These are phyloP conservation scores for Paramuricea clavata DNA, from an alignment of 92 coral and sea anemone species.

Conservation along the genomic window DNA sequence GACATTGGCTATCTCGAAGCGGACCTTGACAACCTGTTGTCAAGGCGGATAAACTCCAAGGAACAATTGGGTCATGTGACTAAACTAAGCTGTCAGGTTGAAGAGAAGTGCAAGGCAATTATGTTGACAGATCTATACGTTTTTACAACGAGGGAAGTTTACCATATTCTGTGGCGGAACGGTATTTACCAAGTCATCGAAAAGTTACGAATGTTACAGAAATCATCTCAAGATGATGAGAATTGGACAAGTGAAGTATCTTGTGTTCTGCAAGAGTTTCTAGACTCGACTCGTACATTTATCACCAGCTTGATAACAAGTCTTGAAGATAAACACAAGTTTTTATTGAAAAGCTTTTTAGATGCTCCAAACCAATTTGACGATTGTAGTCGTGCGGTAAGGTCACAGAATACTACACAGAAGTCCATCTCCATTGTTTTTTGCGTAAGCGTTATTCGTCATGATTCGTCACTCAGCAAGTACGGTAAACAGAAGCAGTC, in stretches of 20 bases:
- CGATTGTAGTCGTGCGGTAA: constrained; percentile 31
- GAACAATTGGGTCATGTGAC: neutral
- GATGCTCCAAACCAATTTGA: constrained; percentile 12
- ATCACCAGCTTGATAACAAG: constrained; percentile 5
- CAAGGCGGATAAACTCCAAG: constrained; percentile 4
- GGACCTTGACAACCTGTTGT: constrained; percentile 29
- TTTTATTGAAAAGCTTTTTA: constrained; percentile 16
- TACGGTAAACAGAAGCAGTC: too few species aligned
- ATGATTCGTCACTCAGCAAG: too few species aligned
- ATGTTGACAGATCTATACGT: constrained; percentile 83
- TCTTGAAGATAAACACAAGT: constrained; percentile 29
- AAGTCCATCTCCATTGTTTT: too few species aligned
- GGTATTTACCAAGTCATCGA: constrained; percentile 94
- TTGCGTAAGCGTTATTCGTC: too few species aligned
- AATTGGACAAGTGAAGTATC: neutral
- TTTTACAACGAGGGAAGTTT: constrained; percentile 81
- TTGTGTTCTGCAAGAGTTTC: constrained; percentile 73
- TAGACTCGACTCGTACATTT: constrained; percentile 26
- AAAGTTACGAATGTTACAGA: constrained; percentile 79
- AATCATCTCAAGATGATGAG: constrained; percentile 11
- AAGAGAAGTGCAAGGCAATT: constrained; percentile 82
- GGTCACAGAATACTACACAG: too few species aligned
- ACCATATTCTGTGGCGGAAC: constrained; percentile 86
- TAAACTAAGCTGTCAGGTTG: constrained; percentile 76
- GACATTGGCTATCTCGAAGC: constrained; percentile 24